Base-by-base conservation (phyloP, 2,113 vertebrate species). In the Conger conger region DNA sequence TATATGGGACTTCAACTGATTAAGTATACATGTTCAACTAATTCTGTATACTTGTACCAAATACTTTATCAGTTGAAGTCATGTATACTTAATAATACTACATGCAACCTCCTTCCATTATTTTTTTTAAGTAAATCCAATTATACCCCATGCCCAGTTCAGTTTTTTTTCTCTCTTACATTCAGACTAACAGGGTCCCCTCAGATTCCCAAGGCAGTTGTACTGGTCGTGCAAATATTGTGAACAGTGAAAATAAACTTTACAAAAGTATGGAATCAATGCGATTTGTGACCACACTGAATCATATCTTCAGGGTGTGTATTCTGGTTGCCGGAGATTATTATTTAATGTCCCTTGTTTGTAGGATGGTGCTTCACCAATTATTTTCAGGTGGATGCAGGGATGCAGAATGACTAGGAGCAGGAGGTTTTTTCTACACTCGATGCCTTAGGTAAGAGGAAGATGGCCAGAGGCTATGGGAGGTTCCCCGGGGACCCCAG, bases 321-420 rank as follows among this genome's bases (percentile, higher is more conserved):
- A 27, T n/a, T 83, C 45, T 40, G n/a, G 36, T 57, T 82, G 82
- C 37, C 37, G 40, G 54, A 60, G 63, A 40, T 83, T 42, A 83
- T 54, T 76, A 63, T 76, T 54, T 50, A 76, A n/a, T 76, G 9
- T 42, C 37, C 8, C 76, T 96, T 96, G 95, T 95, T 96, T 96
- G 95, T 96, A 95, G 94, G 95, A 95, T 94, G 94, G 91, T 96
- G 94, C 94, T 94, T 95, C 94, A 94, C 94, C 95, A 96, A 96
- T 96, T 96, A 96, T 95, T 96, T 96, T 95, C 95, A 94, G 96
- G 96, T 95, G 93, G 96, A 95, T 94, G 94, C 93, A 94, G 91
- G 94, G 95, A 96, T 95, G 94, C 94, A 94, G 95, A 95, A 95
- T 95, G 95, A 96, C 95, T 96, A 93, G 94, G 94, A 96, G 95